Evolutionary conservation across 2,797 vertebrate species (phyloP).

Genomic region (Peromyscus aztecus): DNA sequence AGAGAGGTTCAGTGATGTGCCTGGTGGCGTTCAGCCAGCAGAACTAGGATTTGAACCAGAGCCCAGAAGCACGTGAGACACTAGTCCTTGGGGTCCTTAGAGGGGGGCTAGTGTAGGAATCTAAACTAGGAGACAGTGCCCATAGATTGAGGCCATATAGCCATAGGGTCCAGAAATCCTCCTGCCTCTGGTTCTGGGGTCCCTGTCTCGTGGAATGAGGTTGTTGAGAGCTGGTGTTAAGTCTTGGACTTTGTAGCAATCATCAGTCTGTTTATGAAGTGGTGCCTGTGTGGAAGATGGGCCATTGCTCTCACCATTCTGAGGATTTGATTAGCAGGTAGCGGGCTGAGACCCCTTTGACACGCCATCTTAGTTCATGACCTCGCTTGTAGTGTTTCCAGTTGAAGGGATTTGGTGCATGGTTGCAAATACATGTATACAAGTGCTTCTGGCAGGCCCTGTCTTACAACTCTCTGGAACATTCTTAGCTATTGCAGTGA

Average conservation of each 20-base stretch:
- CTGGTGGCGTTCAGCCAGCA: neutral
- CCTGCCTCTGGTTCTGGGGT: neutral
- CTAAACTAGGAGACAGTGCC: neutral
- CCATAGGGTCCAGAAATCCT: neutral
- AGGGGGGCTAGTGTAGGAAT: neutral
- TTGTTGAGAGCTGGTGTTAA: accelerated
- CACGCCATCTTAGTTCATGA: neutral
- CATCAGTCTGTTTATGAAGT: neutral
- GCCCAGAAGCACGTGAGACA: neutral
- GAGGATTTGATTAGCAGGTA: neutral
- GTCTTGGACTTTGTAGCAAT: neutral
- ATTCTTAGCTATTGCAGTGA: neutral
- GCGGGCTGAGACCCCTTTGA: neutral
- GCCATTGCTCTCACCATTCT: neutral
- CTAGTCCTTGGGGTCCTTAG: neutral
- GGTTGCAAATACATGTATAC: neutral
- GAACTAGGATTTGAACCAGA: neutral
- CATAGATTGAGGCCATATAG: accelerated
- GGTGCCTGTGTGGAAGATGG: neutral
- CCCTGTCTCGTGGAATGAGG: accelerated
- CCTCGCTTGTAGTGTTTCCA: neutral
- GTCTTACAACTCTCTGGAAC: neutral
- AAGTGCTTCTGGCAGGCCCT: accelerated
- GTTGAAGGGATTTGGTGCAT: neutral
- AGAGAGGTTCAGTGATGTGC: neutral